Conservation (phyloP, 2,113 vertebrate genomes). For the Atrichornis clamosus region DNA sequence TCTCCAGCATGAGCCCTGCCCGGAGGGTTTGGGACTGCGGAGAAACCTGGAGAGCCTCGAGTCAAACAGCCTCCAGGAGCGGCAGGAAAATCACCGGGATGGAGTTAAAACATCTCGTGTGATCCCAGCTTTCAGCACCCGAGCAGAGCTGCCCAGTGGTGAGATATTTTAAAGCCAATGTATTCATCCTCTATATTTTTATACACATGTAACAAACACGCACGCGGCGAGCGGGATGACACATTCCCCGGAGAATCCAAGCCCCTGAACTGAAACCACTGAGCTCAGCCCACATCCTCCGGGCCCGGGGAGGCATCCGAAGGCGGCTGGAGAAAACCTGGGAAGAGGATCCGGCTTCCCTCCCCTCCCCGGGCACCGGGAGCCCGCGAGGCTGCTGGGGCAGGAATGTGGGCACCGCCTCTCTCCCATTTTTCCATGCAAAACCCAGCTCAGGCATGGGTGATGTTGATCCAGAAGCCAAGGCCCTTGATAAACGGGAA, state of each 20-base stretch:
- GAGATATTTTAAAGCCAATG: background rate
- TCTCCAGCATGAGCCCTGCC: background rate
- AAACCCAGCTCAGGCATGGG: background rate
- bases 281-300: constrained; percentile 43
- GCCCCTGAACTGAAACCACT: background rate
- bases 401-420: background rate
- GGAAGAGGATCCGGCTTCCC: background rate
- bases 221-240: background rate
- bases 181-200: constrained; percentile 30
- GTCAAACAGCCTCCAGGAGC: background rate
- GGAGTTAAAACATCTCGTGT: background rate
- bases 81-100: background rate
- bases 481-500: background rate
- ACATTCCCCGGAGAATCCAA: constrained; percentile 47
- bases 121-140: background rate
- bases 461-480: background rate
- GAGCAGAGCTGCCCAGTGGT: background rate
- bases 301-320: background rate
- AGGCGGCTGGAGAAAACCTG: background rate
- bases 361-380: background rate
- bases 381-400: accelerated
- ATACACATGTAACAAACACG: background rate
- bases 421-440: background rate
- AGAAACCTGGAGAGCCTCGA: background rate
- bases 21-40: background rate